Evolutionary conservation across 2,888 invertebrate species (phyloP), one percentile per base, ranked within the genome.

Genomic region (Spilarctia lutea): DNA sequence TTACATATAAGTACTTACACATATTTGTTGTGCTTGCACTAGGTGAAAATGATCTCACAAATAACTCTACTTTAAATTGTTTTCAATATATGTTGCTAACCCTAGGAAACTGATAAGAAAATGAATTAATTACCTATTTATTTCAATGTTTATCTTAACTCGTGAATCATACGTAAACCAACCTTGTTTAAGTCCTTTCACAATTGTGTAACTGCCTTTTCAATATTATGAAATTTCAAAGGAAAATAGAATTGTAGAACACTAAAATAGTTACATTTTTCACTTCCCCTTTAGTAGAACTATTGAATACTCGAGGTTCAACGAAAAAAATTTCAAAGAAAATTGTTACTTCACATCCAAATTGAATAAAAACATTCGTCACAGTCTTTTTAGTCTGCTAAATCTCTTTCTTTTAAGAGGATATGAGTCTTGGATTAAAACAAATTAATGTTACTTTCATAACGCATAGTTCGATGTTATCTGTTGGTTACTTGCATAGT

Each of bases 401-500:
- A 48, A 30, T 48, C 35, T 68, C 13, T n/a, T 35, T 35, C 35
- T 20, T 20, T 7, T 35, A 66, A 33, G 33, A 30, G 42, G 18
- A 70, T 33, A 65, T 48, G 2, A 65, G 20, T 67, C 33, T 27
- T 18, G 7, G 20, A 52, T 33, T 30, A 0, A 39, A 11, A 45
- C 30, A 68, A 45, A 30, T 24, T 33, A 3, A 45, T 27, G 18
- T n/a, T 68, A 45, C 7, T 66, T 75, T 66, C 70, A 75, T 65
- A 66, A 71, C 77, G 63, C 0, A 33, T 65, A 27, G 65, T 33
- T 45, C 27, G 10, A 48, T 63, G 60, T 70, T 71, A 65, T 71
- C 65, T 65, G 18, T 65, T 45, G 42, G 60, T 48, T 72, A 67
- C 35, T 65, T 27, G 73, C 72, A 69, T 74, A 70, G 67, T 75